Conservation (phyloP, 2,797 vertebrate species). For the Neomorphus geoffroyi region DNA sequence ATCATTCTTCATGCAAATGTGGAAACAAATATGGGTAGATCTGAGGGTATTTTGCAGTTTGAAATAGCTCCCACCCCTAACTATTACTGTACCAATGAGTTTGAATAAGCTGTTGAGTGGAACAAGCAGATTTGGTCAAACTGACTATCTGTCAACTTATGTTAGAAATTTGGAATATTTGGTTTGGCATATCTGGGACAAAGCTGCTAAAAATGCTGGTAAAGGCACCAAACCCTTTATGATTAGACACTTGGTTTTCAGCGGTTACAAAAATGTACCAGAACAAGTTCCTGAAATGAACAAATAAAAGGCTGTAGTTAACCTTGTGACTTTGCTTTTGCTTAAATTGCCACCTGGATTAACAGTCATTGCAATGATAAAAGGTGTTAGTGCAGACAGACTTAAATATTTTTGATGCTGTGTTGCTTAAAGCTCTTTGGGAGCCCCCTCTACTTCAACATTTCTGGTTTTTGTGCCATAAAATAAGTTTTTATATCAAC, state of each 20-base stretch:
- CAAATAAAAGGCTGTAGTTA: not conserved
- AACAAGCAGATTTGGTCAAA: not conserved
- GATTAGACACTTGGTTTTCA: not conserved
- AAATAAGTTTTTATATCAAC: not conserved
- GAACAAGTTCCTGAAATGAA: not conserved
- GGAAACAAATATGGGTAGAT: not conserved
- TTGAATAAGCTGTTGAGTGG: not conserved
- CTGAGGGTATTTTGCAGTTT: not conserved
- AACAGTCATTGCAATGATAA: not conserved
- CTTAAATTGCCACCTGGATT: not conserved
- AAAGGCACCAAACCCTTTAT: not conserved
- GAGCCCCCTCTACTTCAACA: not conserved
- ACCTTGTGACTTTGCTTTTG: not conserved
- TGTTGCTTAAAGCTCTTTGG: not conserved
- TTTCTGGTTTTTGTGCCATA: not conserved
- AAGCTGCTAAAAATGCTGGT: not conserved
- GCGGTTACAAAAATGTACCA: not conserved
- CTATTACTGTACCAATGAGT: not conserved
- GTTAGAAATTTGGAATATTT: not conserved
- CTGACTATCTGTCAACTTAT: not conserved
- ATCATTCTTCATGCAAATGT: not conserved
- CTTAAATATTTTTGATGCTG: not conserved
- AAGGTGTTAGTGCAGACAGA: not conserved
- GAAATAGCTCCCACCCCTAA: rapidly evolving
- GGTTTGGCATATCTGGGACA: not conserved